Evolutionary conservation across 2,797 vertebrate species (phyloP).

Genomic region (Anguilla obscura): DNA sequence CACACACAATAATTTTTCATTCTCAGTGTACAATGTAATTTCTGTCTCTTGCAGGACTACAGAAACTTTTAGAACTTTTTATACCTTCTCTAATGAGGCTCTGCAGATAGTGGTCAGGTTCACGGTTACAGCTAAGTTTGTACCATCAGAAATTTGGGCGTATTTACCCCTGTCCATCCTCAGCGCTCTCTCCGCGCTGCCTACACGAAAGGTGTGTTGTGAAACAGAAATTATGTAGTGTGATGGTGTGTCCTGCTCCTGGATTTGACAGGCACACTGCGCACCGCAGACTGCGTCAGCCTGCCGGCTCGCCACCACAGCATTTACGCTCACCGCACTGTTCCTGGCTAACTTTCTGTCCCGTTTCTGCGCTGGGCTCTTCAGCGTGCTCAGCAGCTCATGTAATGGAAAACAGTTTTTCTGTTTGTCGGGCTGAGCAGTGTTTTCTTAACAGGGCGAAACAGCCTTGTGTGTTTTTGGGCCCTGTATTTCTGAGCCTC

Average conservation of each 20-base stretch:
- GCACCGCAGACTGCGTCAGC: background rate
- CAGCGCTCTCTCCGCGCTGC: background rate
- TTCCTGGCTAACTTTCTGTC: background rate
- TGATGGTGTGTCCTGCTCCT: background rate
- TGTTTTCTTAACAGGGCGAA: background rate
- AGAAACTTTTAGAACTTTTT: background rate
- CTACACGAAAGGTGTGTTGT: background rate
- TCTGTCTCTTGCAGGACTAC: background rate
- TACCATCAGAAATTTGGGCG: background rate
- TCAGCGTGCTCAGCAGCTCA: background rate
- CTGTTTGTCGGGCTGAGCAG: conserved; percentile 2
- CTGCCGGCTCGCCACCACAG: background rate
- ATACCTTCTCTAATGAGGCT: too few relatives aligned
- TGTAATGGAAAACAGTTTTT: conserved; percentile 23
- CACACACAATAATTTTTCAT: background rate
- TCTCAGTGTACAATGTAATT: background rate
- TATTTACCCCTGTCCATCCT: background rate
- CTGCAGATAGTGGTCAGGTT: too few relatives aligned
- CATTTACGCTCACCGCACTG: background rate
- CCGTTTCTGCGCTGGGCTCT: background rate
- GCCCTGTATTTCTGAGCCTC: background rate
- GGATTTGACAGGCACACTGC: background rate
- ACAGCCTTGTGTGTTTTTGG: background rate
- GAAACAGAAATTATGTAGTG: background rate
- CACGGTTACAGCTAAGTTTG: background rate